Base-by-base conservation (phyloP, 2,113 vertebrate species). In the Nyctibius bracteatus region DNA sequence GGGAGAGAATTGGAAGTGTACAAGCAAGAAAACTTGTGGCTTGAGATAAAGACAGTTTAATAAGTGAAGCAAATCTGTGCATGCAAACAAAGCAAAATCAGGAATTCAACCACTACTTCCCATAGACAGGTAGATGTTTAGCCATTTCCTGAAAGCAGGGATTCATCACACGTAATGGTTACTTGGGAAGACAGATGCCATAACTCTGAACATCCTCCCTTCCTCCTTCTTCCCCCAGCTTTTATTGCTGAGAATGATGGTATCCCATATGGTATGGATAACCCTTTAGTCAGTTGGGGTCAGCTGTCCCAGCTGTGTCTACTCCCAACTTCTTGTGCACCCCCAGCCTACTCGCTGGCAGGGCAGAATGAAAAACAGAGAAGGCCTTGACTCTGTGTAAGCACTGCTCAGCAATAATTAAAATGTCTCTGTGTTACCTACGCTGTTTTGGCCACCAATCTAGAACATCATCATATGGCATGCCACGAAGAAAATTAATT, bases 401-500 rank as follows among this genome's bases (percentile, higher is more conserved):
- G 12, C 19, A 8, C 12, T 41, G 22, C 6, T 66, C 9, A 11
- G 14, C 44, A 47, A 57, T 4, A 47, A 1, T 5, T 18, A 37
- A 78, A 86, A 14, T 20, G 25, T 10, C 6, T 2, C 4, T n/a
- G 3, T 66, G 7, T 52, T 68, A 51, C 22, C 13, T 55, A 47
- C 6, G 21, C 18, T 33, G 14, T 21, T 81, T 83, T 83, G 7
- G 12, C 39, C 22, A 58, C 10, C 5, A 78, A 43, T 65, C 16
- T 65, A 61, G 66, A 73, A 18, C 5, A 68, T 17, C 0, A 4
- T 3, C 2, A 5, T 43, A 63, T 1, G 16, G 23, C 5, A 8
- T 63, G 13, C 14, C 35, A 37, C 1, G 10, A 66, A 57, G 57
- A 87, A 86, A 71, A 27, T 8, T 37, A 81, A 20, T 17, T 70